Evolutionary conservation across 2,797 vertebrate species (phyloP), one percentile per base, ranked within the genome.

Genomic region (Acropternis orthonyx): DNA sequence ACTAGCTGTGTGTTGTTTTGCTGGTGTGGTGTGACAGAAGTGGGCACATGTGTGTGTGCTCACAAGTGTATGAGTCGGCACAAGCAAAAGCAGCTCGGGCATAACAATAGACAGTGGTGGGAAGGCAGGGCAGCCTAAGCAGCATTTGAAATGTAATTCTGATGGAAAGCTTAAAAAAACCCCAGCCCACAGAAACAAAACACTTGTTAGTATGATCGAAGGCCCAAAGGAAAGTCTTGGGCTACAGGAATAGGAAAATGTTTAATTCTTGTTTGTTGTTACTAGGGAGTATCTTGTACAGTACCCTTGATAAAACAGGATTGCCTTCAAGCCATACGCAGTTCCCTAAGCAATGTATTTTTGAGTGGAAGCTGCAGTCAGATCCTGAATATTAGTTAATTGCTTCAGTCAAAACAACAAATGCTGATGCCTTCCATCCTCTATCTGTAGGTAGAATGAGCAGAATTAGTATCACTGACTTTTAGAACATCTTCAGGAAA

Each of bases 331-430:
- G 91, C 79, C 19, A 24, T 94, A 87, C 7, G 1, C 8, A 21
- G 82, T 79, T 95, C 91, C 89, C 88, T 63, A 41, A 61, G 66
- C 91, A 74, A 27, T 79, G 3, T 74, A 56, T 84, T 90, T 91
- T 73, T 95, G 59, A 95, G 85, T 85, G 74, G 69, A 87, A 88
- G 34, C 56, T 91, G 55, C 58, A 76, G 30, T n/a, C 1, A 1
- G 69, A 81, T 92, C 61, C 67, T 37, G 71, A 88, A 71, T 90
- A 74, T 92, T 90, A 94, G 55, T 92, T 96, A 94, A 95, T 88
- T 75, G n/a, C 30, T 88, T 88, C 67, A 82, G 77, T 95, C 44
- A 85, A 76, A 92, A 61, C 68, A 78, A 67, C 41, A 72, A 89
- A 65, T 69, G 46, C 48, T 71, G 62, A 74, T 90, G 76, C 48